Percentiles rank a stretch among this genome's conserved stretches.
phyloP scores from a whole-genome alignment of 2,797 vertebrate genomes.

The Champsocephalus esox region DNA sequence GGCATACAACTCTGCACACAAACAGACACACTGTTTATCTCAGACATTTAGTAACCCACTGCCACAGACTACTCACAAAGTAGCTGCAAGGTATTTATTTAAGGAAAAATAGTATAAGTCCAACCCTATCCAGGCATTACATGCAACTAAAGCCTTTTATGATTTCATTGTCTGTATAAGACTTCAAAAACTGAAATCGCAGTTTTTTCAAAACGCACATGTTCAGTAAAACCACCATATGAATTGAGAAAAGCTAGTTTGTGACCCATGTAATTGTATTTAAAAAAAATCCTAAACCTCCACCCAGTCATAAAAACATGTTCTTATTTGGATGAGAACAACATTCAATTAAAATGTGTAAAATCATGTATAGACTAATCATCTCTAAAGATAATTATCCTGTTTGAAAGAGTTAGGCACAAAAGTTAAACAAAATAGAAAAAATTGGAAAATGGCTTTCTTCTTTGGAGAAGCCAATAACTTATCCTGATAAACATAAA shows the following conservation, averaged over 20 bases:
- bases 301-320: not conserved
- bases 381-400: not conserved
- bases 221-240: not conserved
- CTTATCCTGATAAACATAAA: constrained; percentile 42
- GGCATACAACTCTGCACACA: constrained; percentile 19
- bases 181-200: constrained; percentile 3
- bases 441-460: constrained; percentile 25
- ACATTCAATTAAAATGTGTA: not conserved
- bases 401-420: constrained; percentile 6
- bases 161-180: not conserved
- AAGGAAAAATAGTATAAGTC: constrained; percentile 10
- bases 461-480: constrained; percentile 32
- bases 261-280: not conserved
- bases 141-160: not conserved
- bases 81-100: constrained; percentile 9
- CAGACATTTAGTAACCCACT: constrained; percentile 8
- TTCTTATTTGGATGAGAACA: not conserved
- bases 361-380: not conserved
- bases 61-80: constrained; percentile 13
- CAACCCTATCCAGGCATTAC: constrained; percentile 8
- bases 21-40: constrained; percentile 1
- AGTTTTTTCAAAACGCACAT: constrained; percentile 4
- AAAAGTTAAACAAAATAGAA: constrained; percentile 18
- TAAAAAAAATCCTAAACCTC: not conserved
- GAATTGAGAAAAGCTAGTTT: constrained; percentile 4